Evolutionary conservation across 2,888 invertebrate species (phyloP).

Genomic region (Watsonalla cultraria): DNA sequence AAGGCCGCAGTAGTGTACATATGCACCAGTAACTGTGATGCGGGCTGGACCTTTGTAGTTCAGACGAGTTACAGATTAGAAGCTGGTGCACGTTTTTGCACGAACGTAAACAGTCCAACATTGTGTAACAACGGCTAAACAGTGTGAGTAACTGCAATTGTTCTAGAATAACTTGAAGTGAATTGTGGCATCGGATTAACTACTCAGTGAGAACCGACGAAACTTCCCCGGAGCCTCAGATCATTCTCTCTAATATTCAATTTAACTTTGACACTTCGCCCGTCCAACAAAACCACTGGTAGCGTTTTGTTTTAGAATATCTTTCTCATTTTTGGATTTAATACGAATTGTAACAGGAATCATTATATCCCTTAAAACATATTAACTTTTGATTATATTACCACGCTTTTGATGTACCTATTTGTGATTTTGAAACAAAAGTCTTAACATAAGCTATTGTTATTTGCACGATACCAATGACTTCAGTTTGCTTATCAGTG

Average conservation of each 20-base stretch:
- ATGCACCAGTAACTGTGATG: too few species aligned
- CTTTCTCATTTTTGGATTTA: constrained; percentile 39
- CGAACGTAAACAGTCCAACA: constrained; percentile 27
- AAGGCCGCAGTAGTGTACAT: too few species aligned
- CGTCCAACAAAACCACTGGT: constrained; percentile 64
- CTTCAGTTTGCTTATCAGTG: too few species aligned
- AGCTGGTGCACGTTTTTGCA: neutral
- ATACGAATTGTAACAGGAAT: constrained; percentile 33
- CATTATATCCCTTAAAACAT: constrained; percentile 10
- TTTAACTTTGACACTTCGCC: constrained; percentile 77
- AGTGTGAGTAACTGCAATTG: constrained; percentile 61
- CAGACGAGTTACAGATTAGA: neutral
- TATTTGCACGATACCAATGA: too few species aligned
- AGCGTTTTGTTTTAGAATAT: constrained; percentile 59
- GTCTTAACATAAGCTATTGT: too few species aligned
- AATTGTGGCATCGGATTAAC: constrained; percentile 75
- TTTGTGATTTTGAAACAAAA: too few species aligned
- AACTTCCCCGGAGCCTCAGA: constrained; percentile 59
- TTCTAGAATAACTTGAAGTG: constrained; percentile 62
- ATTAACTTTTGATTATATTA: too few species aligned
- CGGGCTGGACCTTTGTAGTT: too few species aligned
- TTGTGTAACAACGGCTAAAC: constrained; percentile 55
- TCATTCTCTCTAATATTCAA: constrained; percentile 77
- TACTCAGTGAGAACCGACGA: constrained; percentile 60
- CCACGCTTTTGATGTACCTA: too few species aligned